Base-by-base conservation (phyloP, 2,888 invertebrate genomes). In the Aphodius sticticus region DNA sequence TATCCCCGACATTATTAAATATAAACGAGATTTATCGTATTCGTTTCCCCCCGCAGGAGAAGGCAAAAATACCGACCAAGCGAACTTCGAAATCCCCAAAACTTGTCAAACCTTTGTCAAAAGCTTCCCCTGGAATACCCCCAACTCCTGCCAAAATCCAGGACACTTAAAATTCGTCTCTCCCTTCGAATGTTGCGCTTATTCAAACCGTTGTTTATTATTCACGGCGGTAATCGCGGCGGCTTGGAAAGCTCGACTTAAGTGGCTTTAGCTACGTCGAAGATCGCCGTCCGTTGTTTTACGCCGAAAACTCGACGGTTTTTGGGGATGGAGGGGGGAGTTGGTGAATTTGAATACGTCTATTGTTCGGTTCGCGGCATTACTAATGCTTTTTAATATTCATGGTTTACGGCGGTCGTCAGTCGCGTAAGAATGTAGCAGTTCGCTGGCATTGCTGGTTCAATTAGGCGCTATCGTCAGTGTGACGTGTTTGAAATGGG, bases 11-110 rank as follows among this genome's bases (percentile, higher is more conserved):
- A 74, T 74, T 74, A 74, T 74, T 74, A 74, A 74, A 74, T 74
- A 74, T 74, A 74, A 74, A 74, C 74, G 74, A 74, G 74, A 74
- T 74, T 74, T 74, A 74, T 74, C 36, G 74, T 12, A 53, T 53
- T 53, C 53, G 53, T 12, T 53, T 53, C 12, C 53, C 53, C 53
- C 53, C 9, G 12, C 53, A 9, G 53, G 7, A 53, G 9, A 53
- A 53, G 53, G 53, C 53, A 53, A 53, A 53, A 53, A 53, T 53
- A 53, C 53, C 53, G 53, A 9, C 53, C 53, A 53, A 12, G 53
- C 53, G 12, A 53, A 53, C 53, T 53, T 53, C 53, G 53, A 53
- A 53, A 53, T 53, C 53, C 53, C 53, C 53, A 53, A 53, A 53
- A 53, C 53, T 53, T 53, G 53, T 53, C 53, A 53, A 53, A 53